Evolutionary conservation across 2,113 vertebrate species (phyloP), one percentile per base, ranked within the genome.

Genomic region (Xenus cinereus): DNA sequence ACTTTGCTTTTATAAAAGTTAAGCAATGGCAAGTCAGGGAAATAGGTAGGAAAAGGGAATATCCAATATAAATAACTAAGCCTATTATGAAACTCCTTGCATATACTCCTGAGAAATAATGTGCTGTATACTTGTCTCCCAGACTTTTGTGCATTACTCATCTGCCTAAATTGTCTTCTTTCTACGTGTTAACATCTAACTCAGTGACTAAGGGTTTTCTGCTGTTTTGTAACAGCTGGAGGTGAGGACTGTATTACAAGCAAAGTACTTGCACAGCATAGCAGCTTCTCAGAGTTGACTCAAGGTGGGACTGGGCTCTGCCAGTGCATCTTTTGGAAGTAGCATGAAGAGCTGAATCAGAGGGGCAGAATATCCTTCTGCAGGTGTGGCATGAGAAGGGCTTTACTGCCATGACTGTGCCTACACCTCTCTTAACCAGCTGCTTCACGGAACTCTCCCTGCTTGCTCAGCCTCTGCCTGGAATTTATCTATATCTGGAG

Each of bases 151-250:
- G 24, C 21, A 16, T 84, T 86, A 86, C 54, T 92, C 45, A 51
- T n/a, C 63, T 73, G 75, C 35, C 32, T 78, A 48, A 89, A 84
- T 46, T 60, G 17, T 46, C 24, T 87, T 92, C n/a, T 27, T 71
- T 76, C 68, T 92, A 43, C 20, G 5, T 39, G 37, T 64, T 72
- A 69, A 14, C 51, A 75, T 43, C 46, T 60, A 56, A 28, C 51
- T 81, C 22, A 24, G 57, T 82, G 81, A 93, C 90, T 75, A 64
- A 81, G 87, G 50, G 20, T 35, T 63, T 84, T 89, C 46, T 78
- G 20, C n/a, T 87, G n/a, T 27, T 95, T 93, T 76, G 15, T 81
- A 71, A 53, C 77, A 93, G 37, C 64, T 71, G 43, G 32, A 9
- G 74, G 14, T 2, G 5, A 78, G 46, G 17, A 30, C 26, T 64